A percentile compares a stretch with the other conserved stretches of the same genome.
These are phyloP conservation scores for Alaudala cheleensis DNA, from an alignment of 2,113 vertebrate species.

Conservation along the genomic window DNA sequence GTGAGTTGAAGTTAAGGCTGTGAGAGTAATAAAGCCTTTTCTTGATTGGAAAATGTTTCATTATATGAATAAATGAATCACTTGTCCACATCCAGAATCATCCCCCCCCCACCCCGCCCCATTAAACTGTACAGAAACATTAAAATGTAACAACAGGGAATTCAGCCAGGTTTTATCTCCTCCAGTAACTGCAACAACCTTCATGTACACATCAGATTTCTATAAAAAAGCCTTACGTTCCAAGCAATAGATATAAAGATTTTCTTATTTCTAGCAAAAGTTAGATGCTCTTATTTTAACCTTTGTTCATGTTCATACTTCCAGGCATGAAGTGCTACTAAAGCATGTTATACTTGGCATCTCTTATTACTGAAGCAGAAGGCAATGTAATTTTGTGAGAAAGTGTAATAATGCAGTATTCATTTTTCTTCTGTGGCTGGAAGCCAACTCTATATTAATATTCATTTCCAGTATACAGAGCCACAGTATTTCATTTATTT, in stretches of 20 bases:
- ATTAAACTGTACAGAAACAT: slow-evolving; percentile 59
- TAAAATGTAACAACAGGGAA: slow-evolving; percentile 60
- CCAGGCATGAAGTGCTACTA: slow-evolving; percentile 60
- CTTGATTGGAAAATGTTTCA: slow-evolving; percentile 62
- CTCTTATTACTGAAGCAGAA: slow-evolving; percentile 60
- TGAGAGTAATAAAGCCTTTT: slow-evolving; percentile 43
- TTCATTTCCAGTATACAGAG: slow-evolving; percentile 61
- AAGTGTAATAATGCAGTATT: slow-evolving; percentile 59
- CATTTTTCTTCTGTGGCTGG: slow-evolving; percentile 67
- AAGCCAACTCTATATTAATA: slow-evolving; percentile 66
- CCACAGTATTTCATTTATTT: slow-evolving; percentile 71
- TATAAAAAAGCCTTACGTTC: neutral
- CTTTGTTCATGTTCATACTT: slow-evolving; percentile 59
- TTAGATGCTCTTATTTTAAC: slow-evolving; percentile 61
- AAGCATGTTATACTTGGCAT: slow-evolving; percentile 51
- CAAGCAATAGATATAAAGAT: slow-evolving; percentile 38
- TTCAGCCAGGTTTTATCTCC: slow-evolving; percentile 26
- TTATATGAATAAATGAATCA: slow-evolving; percentile 69
- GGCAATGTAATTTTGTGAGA: slow-evolving; percentile 66
- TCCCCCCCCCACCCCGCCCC: neutral
- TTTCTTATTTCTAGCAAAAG: slow-evolving; percentile 57
- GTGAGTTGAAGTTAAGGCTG: slow-evolving; percentile 5
- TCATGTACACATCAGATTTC: slow-evolving; percentile 16
- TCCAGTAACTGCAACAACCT: slow-evolving; percentile 3
- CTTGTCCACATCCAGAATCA: slow-evolving; percentile 64